phyloP scores from a whole-genome alignment of 92 coral and sea anemone genomes.

The Micromussa lordhowensis region DNA sequence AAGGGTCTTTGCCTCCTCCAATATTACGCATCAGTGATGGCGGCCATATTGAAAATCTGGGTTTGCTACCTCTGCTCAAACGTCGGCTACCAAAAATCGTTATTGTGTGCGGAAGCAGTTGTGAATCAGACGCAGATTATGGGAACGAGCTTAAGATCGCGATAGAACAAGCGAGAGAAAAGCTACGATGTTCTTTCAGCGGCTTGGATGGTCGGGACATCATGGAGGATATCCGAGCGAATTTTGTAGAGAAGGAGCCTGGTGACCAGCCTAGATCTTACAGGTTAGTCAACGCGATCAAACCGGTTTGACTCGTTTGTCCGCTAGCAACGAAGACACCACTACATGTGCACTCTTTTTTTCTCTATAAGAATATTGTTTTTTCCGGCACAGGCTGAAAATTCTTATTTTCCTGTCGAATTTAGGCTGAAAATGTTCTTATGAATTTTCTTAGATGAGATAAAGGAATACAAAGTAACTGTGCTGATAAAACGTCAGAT shows the following conservation, averaged over 20 bases:
- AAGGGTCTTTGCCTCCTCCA: slow-evolving; percentile 68
- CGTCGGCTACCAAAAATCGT: slow-evolving; percentile 54
- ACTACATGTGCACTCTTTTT: no score
- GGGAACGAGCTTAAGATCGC: slow-evolving; percentile 47
- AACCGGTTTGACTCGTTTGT: no score
- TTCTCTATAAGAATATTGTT: no score
- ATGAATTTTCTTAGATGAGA: no score
- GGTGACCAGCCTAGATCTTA: slow-evolving; percentile 40
- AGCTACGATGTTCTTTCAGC: slow-evolving; percentile 49
- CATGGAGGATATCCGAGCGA: slow-evolving; percentile 49
- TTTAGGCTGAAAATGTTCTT: no score
- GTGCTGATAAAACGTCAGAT: no score
- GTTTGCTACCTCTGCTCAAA: slow-evolving; percentile 60
- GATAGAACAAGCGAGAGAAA: slow-evolving; percentile 53
- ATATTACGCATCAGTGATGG: slow-evolving; percentile 72
- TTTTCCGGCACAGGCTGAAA: no score
- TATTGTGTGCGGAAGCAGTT: slow-evolving; percentile 43
- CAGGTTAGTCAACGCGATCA: slow-evolving; percentile 16
- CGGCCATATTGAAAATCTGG: slow-evolving; percentile 73
- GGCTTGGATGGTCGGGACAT: slow-evolving; percentile 51
- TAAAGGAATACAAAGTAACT: no score
- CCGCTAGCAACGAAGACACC: no score
- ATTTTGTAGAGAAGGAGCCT: slow-evolving; percentile 32
- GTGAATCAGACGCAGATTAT: neutral
- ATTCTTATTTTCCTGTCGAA: no score